A percentile compares a stretch with the other conserved stretches of the same genome.
Conservation (phyloP, 2,888 invertebrate genomes). For the Atrina japonica region DNA sequence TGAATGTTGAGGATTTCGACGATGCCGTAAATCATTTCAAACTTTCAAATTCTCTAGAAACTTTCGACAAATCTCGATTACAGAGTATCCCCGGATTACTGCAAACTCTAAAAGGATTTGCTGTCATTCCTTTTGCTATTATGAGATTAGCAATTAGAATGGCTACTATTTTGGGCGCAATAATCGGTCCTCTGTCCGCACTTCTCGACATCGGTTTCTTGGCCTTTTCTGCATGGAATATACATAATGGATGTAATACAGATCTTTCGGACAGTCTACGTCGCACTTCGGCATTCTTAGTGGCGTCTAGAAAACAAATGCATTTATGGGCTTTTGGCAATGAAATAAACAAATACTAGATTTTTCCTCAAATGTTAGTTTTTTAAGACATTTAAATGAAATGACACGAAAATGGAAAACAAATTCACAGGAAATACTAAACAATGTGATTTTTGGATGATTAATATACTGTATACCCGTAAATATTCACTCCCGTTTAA, state of each 20-base stretch:
- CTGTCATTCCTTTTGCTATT: slow-evolving; percentile 27
- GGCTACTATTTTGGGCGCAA: slow-evolving; percentile 15
- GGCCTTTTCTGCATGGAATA: slow-evolving; percentile 14
- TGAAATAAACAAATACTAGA: too few relatives aligned
- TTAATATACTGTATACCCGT: too few relatives aligned
- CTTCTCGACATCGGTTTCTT: slow-evolving; percentile 22
- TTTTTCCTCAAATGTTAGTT: too few relatives aligned
- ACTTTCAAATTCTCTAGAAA: slow-evolving; percentile 5
- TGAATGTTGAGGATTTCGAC: slow-evolving; percentile 8
- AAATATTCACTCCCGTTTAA: too few relatives aligned
- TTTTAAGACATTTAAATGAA: too few relatives aligned
- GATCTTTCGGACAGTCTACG: slow-evolving; percentile 27
- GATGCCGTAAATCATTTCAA: background rate
- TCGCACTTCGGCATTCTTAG: slow-evolving; percentile 16
- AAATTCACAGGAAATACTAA: too few relatives aligned
- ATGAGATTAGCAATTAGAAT: slow-evolving; percentile 22
- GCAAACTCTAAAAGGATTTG: slow-evolving; percentile 20
- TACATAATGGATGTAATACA: slow-evolving; percentile 16
- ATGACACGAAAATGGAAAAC: too few relatives aligned
- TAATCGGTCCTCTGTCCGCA: slow-evolving; percentile 22
- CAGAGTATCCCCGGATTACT: slow-evolving; percentile 18
- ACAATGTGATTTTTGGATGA: too few relatives aligned
- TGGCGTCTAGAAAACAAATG: slow-evolving; percentile 27
- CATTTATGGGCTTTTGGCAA: slow-evolving; percentile 35
- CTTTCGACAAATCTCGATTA: slow-evolving; percentile 14